These are phyloP conservation scores for Enteromius viviparus DNA, from an alignment of 2,797 vertebrate genomes.

Conservation along the genomic window DNA sequence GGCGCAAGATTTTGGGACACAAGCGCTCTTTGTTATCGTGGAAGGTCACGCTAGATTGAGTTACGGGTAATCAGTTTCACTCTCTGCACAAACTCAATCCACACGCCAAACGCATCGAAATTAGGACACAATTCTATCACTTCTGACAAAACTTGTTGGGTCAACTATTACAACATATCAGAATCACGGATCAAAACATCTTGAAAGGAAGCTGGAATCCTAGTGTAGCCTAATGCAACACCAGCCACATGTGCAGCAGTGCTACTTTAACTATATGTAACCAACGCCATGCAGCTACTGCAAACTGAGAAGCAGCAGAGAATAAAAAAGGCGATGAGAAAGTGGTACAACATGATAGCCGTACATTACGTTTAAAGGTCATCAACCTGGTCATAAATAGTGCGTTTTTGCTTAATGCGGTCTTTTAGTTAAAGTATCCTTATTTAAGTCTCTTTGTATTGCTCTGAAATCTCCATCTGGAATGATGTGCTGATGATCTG, in stretches of 20 bases:
- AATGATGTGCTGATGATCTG: not conserved
- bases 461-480: not conserved
- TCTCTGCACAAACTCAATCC: conserved; percentile 40
- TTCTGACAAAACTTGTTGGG: conserved; percentile 13
- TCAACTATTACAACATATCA: conserved; percentile 11
- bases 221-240: conserved; percentile 7
- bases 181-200: not conserved
- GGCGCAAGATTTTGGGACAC: conserved; percentile 30
- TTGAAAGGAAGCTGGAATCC: not conserved
- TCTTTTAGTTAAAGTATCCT: not conserved
- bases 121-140: conserved; percentile 13
- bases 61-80: conserved; percentile 50
- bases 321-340: not conserved
- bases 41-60: conserved; percentile 52
- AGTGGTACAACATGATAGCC: not conserved
- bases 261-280: conserved; percentile 2
- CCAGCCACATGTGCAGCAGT: not conserved
- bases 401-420: not conserved
- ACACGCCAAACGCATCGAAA: conserved; percentile 24
- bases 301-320: conserved; percentile 4
- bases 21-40: conserved; percentile 36
- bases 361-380: not conserved
- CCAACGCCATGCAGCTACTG: not conserved
- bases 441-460: not conserved
- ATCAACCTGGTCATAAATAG: not conserved